Evolutionary conservation across 1,140 invertebrate genomes (phyloP).

Genomic region (Chrysopa pallens): DNA sequence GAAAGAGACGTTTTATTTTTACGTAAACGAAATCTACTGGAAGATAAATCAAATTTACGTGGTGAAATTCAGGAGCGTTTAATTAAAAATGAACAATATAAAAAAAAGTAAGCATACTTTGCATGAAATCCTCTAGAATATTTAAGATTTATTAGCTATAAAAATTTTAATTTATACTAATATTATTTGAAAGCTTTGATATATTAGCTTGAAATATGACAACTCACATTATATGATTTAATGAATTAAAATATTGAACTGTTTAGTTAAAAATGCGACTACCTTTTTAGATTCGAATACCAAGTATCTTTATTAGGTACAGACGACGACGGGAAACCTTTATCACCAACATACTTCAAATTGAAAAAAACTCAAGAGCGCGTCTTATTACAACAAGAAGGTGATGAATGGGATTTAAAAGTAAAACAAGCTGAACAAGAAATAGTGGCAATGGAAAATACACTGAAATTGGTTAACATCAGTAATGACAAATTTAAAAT

Average conservation of each 20-base stretch:
- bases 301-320: conserved; percentile 23
- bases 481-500: conserved; percentile 41
- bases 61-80: conserved; percentile 32
- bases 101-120: conserved; percentile 27
- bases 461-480: conserved; percentile 43
- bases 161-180: no score
- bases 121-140: no score
- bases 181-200: no score
- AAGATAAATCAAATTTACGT: conserved; percentile 36
- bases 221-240: no score
- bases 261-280: no score
- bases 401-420: conserved; percentile 46
- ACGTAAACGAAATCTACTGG: conserved; percentile 31
- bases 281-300: no score
- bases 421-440: conserved; percentile 47
- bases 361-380: conserved; percentile 51
- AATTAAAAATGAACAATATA: conserved; percentile 36
- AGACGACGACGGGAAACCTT: conserved; percentile 33
- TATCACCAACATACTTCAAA: conserved; percentile 43
- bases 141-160: no score
- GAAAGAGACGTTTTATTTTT: conserved; percentile 35
- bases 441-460: conserved; percentile 55
- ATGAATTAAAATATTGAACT: no score
- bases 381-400: conserved; percentile 42
- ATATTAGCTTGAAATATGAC: no score